Conservation (phyloP, 1,140 invertebrate genomes). For the Saccostrea cuccullata region DNA sequence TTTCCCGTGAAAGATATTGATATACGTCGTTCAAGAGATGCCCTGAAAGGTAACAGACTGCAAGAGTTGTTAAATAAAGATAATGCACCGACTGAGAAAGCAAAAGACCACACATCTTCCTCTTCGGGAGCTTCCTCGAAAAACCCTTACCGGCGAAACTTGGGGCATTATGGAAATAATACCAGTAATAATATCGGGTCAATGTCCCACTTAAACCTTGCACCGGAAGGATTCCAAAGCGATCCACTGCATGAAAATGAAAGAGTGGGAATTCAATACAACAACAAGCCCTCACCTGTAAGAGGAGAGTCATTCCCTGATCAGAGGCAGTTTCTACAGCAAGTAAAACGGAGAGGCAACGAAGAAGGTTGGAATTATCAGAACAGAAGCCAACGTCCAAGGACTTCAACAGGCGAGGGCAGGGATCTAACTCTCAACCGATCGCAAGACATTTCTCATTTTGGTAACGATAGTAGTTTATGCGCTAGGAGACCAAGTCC, state of each 20-base stretch:
- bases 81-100: neutral
- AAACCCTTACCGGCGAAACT: neutral
- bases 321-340: neutral
- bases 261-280: constrained; percentile 9
- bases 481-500: neutral
- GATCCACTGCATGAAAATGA: neutral
- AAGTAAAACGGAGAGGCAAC: neutral
- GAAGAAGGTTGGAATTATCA: neutral
- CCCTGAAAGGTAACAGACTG: neutral
- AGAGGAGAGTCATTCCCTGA: neutral
- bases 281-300: neutral
- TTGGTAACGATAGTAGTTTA: neutral
- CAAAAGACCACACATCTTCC: neutral
- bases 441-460: neutral
- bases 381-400: neutral
- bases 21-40: neutral
- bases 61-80: constrained; percentile 26
- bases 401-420: neutral
- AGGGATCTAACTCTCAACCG: neutral
- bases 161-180: neutral
- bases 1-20: constrained; percentile 5
- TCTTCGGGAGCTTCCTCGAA: neutral
- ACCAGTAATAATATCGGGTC: neutral
- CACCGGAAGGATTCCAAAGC: neutral
- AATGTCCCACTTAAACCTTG: neutral